Evolutionary conservation across 2,113 vertebrate genomes (phyloP), one percentile per base, ranked within the genome.

Genomic region (Dolichallabes microphthalmus): DNA sequence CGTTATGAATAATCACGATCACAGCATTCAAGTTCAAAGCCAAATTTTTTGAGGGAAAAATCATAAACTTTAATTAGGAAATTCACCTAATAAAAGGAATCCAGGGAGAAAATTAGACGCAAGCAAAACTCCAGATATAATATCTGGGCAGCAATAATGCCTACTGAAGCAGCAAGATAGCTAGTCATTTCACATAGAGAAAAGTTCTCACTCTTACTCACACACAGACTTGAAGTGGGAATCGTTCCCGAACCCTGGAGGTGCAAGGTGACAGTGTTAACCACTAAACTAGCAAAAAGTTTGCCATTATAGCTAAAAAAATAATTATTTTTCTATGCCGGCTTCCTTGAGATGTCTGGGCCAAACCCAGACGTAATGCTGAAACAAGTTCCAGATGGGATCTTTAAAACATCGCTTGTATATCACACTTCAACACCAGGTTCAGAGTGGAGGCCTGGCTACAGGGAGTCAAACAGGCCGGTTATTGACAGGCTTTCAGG

Each of bases 401-500:
- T 86, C 80, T 8, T 15, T 45, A 83, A 55, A 20, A 71, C 64
- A n/a, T 30, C 74, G 0, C 57, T 85, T 45, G 35, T 39, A 85
- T 69, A 82, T 85, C 79, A 88, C 55, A 58, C 76, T 30, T 78
- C 86, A 89, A 82, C 85, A 89, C 86, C 79, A 79, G n/a, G 61
- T 83, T 86, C 57, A 9, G 39, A n/a, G 58, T 32, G 32, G 68
- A 80, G 83, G 69, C 55, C 58, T 15, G 7, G 50, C 73, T 82
- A 17, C 86, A 82, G 74, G 66, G 79, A 82, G 20, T 27, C 82
- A 78, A 86, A 87, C 82, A 86, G 61, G 64, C 85, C 35, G 22
- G 86, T 86, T 85, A 85, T 85, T 60, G 64, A 82, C 86, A 52
- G 58, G 77, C 85, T 88, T 89, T 89, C 64, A 79, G n/a, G 17